A percentile compares a stretch with the other conserved stretches of the same genome.
Conservation (phyloP, 2,888 invertebrate species). For the Stomorhina lunata region DNA sequence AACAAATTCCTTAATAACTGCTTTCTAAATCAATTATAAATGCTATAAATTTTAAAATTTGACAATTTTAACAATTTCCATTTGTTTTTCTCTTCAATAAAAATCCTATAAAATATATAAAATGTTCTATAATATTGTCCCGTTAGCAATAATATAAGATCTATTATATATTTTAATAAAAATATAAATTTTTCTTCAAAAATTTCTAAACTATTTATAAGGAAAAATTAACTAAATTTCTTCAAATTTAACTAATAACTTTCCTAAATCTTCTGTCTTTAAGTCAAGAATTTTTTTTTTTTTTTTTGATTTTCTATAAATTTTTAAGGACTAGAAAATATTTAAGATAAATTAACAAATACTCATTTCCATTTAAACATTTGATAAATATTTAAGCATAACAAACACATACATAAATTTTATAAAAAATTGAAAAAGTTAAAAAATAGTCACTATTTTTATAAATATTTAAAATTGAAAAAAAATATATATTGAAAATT, state of each 20-base stretch:
- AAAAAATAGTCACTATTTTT: conserved; percentile 56
- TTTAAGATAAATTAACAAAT: conserved; percentile 19
- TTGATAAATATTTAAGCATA: conserved; percentile 62
- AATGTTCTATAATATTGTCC: conserved; percentile 33
- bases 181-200: no score
- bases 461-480: conserved; percentile 18
- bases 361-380: conserved; percentile 48
- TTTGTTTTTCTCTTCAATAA: neutral
- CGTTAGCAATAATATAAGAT: conserved; percentile 28
- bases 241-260: neutral
- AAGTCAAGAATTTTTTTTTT: no score
- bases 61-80: conserved; percentile 5
- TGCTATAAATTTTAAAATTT: conserved; percentile 17
- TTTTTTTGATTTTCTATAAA: no score
- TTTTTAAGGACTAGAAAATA: neutral
- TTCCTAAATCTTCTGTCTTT: neutral
- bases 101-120: neutral
- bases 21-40: neutral
- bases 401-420: conserved; percentile 11
- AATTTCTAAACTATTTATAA: neutral
- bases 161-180: neutral
- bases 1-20: no score
- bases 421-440: neutral
- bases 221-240: neutral
- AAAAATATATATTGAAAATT: neutral